Base-by-base conservation (phyloP, 2,888 invertebrate genomes). In the Drosophila tripunctata region DNA sequence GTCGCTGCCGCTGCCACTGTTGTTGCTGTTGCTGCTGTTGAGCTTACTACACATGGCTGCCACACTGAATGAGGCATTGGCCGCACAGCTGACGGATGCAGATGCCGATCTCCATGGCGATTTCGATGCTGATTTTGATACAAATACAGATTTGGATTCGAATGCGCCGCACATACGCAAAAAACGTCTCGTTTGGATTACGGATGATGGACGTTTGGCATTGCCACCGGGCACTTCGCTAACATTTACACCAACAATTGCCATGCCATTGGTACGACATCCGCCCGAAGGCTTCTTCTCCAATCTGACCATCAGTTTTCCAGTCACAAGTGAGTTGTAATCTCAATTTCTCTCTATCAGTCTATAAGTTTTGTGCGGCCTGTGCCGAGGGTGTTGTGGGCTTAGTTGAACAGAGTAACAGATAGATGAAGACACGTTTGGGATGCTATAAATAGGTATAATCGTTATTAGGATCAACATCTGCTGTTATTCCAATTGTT, bases 261-360 rank as follows among this genome's bases (percentile, higher is more conserved):
- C 96, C 4, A 92, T 96, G 92, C 96, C 96, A 7, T 94, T 96
- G 84, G 96, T 96, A 3, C 92, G 96, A 80, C 95, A 96, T 92
- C 96, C 96, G 6, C 96, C 96, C 0, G 95, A 95, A 87, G 96
- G 96, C 50, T 96, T 96, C 90, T 93, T 96, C 78, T 96, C 96
- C 51, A 96, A 96, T 90, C 93, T 96, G 92, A 95, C 96, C 19
- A 94, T 96, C 86, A 96, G 95, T 91, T 93, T 96, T 82, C 96
- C 96, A 14, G 95, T 96, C 87, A 95, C 96, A 88, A 96, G 96
- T 96, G 92, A 94, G 95, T 94, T 33, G 15, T 24, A 10, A 12
- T 8, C 12, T 40, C 50, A 12, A 8, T 19, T 17, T 30, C 45
- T n/a, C 21, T 10, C 35, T n/a, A n/a, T n/a, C n/a, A n/a, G n/a